Evolutionary conservation across 2,113 vertebrate species (phyloP).

Genomic region (Rattus rattus): DNA sequence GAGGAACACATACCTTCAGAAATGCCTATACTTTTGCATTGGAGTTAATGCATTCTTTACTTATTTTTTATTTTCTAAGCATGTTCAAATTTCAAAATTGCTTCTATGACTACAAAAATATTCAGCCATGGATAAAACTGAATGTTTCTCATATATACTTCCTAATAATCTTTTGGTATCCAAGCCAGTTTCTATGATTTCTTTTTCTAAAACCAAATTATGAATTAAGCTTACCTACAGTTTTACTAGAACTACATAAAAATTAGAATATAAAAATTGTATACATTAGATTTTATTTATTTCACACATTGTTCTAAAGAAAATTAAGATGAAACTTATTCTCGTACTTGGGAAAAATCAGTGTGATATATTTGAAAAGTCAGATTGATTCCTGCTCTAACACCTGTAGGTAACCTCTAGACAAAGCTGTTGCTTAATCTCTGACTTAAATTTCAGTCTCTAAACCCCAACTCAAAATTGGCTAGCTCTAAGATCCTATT

Average conservation of each 20-base stretch:
- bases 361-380: background rate
- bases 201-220: constrained; percentile 1
- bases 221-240: background rate
- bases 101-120: background rate
- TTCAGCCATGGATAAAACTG: background rate
- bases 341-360: background rate
- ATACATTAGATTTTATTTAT: background rate
- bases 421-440: background rate
- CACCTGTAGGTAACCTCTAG: accelerated
- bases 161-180: background rate
- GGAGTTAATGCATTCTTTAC: background rate
- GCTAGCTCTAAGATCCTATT: background rate
- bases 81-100: background rate
- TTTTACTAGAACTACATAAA: background rate
- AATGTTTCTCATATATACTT: background rate
- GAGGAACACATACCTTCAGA: background rate
- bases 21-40: background rate
- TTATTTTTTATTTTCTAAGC: background rate
- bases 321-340: background rate
- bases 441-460: background rate
- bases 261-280: background rate
- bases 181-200: background rate
- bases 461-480: background rate
- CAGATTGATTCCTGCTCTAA: background rate
- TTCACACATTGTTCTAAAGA: background rate